phyloP scores from a whole-genome alignment of 2,113 vertebrate species.

The Amazona guildingii region DNA sequence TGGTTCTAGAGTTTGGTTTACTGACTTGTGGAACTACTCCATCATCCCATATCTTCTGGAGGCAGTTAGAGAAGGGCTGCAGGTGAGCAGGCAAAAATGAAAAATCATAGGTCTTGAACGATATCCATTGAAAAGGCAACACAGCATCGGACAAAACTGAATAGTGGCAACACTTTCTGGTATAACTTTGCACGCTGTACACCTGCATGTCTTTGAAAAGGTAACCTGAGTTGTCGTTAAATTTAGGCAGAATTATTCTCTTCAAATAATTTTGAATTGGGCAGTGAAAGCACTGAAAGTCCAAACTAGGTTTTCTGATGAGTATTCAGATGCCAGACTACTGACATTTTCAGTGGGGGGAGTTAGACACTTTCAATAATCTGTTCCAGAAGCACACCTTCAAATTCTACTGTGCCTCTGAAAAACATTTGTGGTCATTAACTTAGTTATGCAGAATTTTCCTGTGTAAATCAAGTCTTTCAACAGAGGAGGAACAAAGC shows the following conservation, averaged over 20 bases:
- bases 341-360: not conserved
- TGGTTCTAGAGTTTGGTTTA: conserved; percentile 98
- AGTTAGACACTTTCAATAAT: not conserved
- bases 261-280: not conserved
- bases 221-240: not conserved
- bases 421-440: not conserved
- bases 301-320: not conserved
- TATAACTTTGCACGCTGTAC: not conserved
- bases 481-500: not conserved
- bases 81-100: conserved; percentile 77
- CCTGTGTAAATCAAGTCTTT: not conserved
- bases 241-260: not conserved
- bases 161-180: not conserved
- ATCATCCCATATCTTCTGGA: conserved; percentile 97
- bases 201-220: not conserved
- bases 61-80: conserved; percentile 95
- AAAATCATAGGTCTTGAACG: not conserved
- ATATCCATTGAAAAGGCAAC: not conserved
- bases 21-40: conserved; percentile 98
- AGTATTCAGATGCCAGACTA: not conserved
- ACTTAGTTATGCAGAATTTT: not conserved
- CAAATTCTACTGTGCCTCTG: not conserved
- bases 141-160: not conserved
- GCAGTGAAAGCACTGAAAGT: not conserved
- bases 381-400: not conserved